phyloP scores from a whole-genome alignment of 2,113 vertebrate species.

The Orthonyx spaldingii region DNA sequence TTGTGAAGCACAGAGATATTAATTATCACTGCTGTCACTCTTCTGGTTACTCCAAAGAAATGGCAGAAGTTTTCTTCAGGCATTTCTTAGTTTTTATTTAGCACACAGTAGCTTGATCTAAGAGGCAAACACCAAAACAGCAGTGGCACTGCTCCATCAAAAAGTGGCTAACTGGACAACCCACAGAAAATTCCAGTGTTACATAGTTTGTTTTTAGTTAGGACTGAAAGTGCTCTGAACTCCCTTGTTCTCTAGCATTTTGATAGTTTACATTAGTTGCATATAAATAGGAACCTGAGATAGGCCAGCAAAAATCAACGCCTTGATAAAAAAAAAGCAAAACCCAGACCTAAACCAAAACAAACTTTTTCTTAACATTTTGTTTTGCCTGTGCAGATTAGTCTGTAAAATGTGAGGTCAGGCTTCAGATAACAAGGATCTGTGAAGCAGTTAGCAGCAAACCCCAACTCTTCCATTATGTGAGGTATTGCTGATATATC shows the following conservation, averaged over 20 bases:
- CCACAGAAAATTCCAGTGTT: background rate
- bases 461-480: background rate
- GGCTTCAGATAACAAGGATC: background rate
- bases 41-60: background rate
- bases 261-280: background rate
- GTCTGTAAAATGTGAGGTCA: background rate
- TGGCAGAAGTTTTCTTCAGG: background rate
- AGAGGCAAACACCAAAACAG: background rate
- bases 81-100: background rate
- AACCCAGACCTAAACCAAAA: background rate
- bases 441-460: background rate
- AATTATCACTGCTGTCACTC: constrained; percentile 36
- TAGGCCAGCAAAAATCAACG: background rate
- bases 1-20: constrained; percentile 45
- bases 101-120: background rate
- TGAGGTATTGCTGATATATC: background rate
- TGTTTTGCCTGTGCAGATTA: background rate
- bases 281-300: background rate
- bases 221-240: background rate
- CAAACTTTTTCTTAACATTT: background rate
- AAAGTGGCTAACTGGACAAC: background rate
- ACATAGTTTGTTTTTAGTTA: background rate
- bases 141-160: background rate
- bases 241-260: background rate
- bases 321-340: background rate